Evolutionary conservation across 2,888 invertebrate species (phyloP).

Genomic region (Geophilus truncorum): DNA sequence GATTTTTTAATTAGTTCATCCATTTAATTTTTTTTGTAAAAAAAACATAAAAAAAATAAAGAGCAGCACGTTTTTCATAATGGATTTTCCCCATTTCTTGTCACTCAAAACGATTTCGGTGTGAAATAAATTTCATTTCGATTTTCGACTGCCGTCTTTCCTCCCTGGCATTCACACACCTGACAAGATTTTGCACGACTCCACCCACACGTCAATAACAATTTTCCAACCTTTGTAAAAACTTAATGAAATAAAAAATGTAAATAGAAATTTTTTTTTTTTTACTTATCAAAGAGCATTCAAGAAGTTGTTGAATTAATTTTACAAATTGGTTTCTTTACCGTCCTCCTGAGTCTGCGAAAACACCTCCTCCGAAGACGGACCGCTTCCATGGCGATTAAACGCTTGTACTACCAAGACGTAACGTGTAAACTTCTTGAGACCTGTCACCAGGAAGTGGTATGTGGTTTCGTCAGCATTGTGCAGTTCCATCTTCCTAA

Average conservation of each 20-base stretch:
- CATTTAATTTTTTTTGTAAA: neutral
- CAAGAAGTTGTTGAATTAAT: neutral
- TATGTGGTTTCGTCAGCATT: slow-evolving; percentile 75
- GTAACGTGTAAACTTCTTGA: slow-evolving; percentile 93
- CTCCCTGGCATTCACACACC: neutral
- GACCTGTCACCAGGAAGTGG: slow-evolving; percentile 80
- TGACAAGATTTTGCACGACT: neutral
- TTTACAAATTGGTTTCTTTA: slow-evolving; percentile 48
- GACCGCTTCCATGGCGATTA: slow-evolving; percentile 53
- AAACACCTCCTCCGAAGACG: slow-evolving; percentile 79
- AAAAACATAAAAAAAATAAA: neutral
- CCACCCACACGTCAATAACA: slow-evolving; percentile 4
- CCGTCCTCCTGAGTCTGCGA: slow-evolving; percentile 92
- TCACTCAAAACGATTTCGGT: neutral
- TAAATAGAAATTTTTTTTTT: neutral
- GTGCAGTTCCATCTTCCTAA: slow-evolving; percentile 31
- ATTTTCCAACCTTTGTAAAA: neutral
- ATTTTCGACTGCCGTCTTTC: neutral
- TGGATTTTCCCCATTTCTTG: neutral
- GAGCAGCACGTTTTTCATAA: neutral
- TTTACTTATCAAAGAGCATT: neutral
- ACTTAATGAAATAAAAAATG: neutral
- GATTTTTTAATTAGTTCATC: neutral
- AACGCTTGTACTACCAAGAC: slow-evolving; percentile 93
- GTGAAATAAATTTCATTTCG: slow-evolving; percentile 8